Evolutionary conservation across 2,888 invertebrate species (phyloP).

Genomic region (Anticlea derivata): DNA sequence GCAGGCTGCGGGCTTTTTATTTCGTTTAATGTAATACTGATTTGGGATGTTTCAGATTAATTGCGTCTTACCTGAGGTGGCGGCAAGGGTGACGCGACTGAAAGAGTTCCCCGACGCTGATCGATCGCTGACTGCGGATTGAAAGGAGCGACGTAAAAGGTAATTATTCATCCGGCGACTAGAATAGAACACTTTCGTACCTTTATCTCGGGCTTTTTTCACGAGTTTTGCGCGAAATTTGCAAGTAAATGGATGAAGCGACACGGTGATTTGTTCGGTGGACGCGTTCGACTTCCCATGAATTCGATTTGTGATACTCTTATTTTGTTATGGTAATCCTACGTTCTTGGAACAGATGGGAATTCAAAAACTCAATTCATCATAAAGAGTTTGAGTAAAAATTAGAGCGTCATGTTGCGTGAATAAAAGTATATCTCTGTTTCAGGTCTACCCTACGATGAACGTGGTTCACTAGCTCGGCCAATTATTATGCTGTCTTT

Average conservation of each 20-base stretch:
- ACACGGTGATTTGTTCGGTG: slow-evolving; percentile 77
- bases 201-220: slow-evolving; percentile 80
- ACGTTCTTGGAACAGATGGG: slow-evolving; percentile 37
- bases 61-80: slow-evolving; percentile 79
- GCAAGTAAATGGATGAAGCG: slow-evolving; percentile 81
- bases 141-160: slow-evolving; percentile 82
- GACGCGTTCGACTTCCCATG: slow-evolving; percentile 71
- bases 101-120: slow-evolving; percentile 83
- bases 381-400: not conserved
- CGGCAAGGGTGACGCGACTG: slow-evolving; percentile 79
- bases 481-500: too few relatives aligned
- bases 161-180: slow-evolving; percentile 83
- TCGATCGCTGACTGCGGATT: slow-evolving; percentile 79
- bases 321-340: slow-evolving; percentile 39
- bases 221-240: slow-evolving; percentile 80
- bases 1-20: slow-evolving; percentile 76
- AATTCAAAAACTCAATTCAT: not conserved
- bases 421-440: not conserved
- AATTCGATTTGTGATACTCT: slow-evolving; percentile 56
- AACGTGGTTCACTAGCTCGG: not conserved
- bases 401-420: not conserved
- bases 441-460: not conserved
- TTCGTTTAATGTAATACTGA: slow-evolving; percentile 83
- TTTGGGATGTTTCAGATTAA: slow-evolving; percentile 84
- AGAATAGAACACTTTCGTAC: slow-evolving; percentile 84